Evolutionary conservation across 2,113 vertebrate species (phyloP).

Genomic region (Dinomys branickii): DNA sequence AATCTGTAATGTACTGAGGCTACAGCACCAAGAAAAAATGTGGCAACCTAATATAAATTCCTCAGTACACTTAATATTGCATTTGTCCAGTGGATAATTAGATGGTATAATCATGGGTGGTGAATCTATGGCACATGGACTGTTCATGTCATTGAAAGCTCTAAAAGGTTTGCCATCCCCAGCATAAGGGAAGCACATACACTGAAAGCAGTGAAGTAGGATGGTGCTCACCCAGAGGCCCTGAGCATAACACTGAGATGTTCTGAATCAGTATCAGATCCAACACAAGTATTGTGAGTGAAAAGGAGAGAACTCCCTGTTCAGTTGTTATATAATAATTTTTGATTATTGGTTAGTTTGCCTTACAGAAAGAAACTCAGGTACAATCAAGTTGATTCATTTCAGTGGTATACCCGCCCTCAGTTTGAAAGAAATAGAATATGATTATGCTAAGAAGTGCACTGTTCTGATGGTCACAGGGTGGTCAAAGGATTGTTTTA

Average conservation of each 20-base stretch:
- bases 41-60: neutral
- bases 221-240: neutral
- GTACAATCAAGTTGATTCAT: slow-evolving; percentile 26
- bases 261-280: neutral
- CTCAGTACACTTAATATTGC: neutral
- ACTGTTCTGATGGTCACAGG: neutral
- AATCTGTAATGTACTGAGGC: neutral
- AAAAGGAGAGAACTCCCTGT: neutral
- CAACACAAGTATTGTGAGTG: slow-evolving; percentile 3
- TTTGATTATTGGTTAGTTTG: slow-evolving; percentile 20
- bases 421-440: slow-evolving; percentile 47
- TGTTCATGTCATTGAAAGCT: neutral
- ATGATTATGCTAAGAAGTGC: slow-evolving; percentile 18
- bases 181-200: neutral
- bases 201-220: neutral
- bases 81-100: neutral
- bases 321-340: slow-evolving; percentile 20
- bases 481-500: neutral
- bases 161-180: neutral
- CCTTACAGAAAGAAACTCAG: slow-evolving; percentile 48
- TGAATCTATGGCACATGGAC: neutral
- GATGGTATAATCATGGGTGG: neutral
- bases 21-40: neutral
- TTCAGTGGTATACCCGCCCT: slow-evolving; percentile 15
- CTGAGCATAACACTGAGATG: neutral